Percentiles rank a stretch among this genome's conserved stretches.
phyloP scores from a whole-genome alignment of 2,113 vertebrate genomes.

The Cavia porcellus region DNA sequence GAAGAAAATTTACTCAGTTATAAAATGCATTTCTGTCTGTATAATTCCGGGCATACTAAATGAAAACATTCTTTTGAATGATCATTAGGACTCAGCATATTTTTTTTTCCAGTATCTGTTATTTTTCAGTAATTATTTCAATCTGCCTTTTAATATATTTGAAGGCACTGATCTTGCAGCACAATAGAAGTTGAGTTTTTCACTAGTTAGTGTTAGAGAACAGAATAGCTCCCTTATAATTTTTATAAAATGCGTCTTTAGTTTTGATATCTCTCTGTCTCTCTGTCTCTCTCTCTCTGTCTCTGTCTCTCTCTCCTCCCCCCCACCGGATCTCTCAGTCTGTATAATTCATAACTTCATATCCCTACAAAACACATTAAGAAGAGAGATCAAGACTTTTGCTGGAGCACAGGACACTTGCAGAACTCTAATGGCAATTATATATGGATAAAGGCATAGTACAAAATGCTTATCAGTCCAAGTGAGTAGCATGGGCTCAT shows the following conservation, averaged over 20 bases:
- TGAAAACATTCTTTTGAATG: slow-evolving; percentile 53
- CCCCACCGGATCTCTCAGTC: not conserved
- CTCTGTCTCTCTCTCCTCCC: not conserved
- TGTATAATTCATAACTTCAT: slow-evolving; percentile 58
- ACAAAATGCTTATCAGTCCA: not conserved
- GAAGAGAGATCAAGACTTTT: not conserved
- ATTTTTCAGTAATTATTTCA: slow-evolving; percentile 54
- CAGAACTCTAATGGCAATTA: not conserved
- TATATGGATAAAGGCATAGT: rapidly evolving
- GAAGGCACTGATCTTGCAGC: slow-evolving; percentile 56
- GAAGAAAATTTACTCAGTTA: slow-evolving; percentile 2
- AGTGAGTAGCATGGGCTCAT: not conserved
- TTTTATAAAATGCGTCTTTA: slow-evolving; percentile 1
- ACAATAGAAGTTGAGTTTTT: slow-evolving; percentile 17
- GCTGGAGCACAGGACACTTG: not conserved
- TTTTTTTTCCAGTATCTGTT: slow-evolving; percentile 68
- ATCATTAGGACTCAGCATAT: slow-evolving; percentile 29
- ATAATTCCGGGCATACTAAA: not conserved
- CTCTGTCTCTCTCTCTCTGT: not conserved
- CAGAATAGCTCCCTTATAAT: not conserved
- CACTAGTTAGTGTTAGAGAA: not conserved
- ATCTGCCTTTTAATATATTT: slow-evolving; percentile 45
- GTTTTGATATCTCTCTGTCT: slow-evolving; percentile 44
- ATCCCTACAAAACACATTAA: not conserved
- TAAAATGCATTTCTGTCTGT: slow-evolving; percentile 3